Evolutionary conservation across 2,113 vertebrate species (phyloP).

Genomic region (Sturnira hondurensis): DNA sequence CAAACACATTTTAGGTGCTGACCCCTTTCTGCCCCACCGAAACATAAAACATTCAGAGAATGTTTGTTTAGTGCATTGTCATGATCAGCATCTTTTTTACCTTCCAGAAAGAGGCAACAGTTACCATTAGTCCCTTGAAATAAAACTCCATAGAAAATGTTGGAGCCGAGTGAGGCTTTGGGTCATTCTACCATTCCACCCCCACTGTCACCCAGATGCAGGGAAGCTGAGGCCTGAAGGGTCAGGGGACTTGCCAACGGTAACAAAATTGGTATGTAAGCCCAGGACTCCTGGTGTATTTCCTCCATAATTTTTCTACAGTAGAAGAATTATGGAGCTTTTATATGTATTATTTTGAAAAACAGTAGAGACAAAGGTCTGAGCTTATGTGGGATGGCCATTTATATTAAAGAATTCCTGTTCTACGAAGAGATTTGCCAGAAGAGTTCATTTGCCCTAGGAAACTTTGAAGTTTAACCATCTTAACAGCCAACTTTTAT

Average conservation of each 20-base stretch:
- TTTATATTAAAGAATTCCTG: background rate
- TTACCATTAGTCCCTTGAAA: background rate
- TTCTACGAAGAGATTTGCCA: background rate
- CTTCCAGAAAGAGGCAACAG: background rate
- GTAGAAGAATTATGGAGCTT: background rate
- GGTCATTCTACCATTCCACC: background rate
- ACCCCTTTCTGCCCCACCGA: background rate
- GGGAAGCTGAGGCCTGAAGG: background rate
- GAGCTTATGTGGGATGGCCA: background rate
- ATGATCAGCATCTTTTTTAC: accelerated
- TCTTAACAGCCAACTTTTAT: background rate
- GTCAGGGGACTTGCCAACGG: background rate
- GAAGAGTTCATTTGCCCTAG: background rate
- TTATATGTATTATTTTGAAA: background rate
- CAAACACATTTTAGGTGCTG: background rate
- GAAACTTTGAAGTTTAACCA: background rate
- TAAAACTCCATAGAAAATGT: background rate
- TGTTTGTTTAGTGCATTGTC: accelerated
- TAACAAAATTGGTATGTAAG: background rate
- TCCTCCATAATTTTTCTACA: background rate
- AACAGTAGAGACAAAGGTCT: background rate
- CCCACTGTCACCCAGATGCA: background rate
- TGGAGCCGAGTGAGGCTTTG: too few species aligned
- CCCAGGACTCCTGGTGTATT: background rate
- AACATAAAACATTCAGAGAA: accelerated